Base-by-base conservation (phyloP, 2,888 invertebrate genomes). In the Elaeidobius kamerunicus region DNA sequence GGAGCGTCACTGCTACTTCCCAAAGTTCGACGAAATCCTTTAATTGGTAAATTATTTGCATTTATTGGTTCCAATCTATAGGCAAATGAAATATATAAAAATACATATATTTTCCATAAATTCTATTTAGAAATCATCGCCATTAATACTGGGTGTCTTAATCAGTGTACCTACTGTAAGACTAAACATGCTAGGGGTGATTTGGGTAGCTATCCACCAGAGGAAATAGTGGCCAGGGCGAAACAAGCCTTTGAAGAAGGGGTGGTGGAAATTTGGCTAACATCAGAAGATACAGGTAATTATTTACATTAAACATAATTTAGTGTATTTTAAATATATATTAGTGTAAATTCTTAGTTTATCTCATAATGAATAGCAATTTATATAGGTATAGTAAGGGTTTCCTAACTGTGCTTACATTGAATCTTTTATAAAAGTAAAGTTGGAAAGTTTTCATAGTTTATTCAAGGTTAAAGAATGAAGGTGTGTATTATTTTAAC, bases 121-220 rank as follows among this genome's bases (percentile, higher is more conserved):
- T 47, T 27, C 39, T 41, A 30, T 52, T 9, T 11, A 56, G 99
- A 99, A 78, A 99, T 99, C 49, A 95, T 97, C 53, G 86, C 96
- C 0, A 92, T 97, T 39, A 96, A 93, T 71, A 93, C 95, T 0
- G 96, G 96, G 0, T 99, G 99, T 65, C 76, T 99, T 2, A 99
- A 99, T 75, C 94, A 96, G 67, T 99, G 99, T 71, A 97, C 98
- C 0, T 99, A 99, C 68, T 99, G 98, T 69, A 99, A 98, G 74
- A 98, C 97, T 0, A 97, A 96, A 69, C 95, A 96, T 71, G 98
- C 98, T 0, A 75, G 99, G 42, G 99, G 99, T 0, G 93, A 97
- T 68, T 73, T 99, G n/a, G 95, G 58, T 15, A 96, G 95, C 68
- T 97, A 97, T 70, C 83, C 85, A 0, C 88, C 91, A 0, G 87